These are phyloP conservation scores for Xestia ashworthii DNA, from an alignment of 2,888 invertebrate species.

Conservation along the genomic window DNA sequence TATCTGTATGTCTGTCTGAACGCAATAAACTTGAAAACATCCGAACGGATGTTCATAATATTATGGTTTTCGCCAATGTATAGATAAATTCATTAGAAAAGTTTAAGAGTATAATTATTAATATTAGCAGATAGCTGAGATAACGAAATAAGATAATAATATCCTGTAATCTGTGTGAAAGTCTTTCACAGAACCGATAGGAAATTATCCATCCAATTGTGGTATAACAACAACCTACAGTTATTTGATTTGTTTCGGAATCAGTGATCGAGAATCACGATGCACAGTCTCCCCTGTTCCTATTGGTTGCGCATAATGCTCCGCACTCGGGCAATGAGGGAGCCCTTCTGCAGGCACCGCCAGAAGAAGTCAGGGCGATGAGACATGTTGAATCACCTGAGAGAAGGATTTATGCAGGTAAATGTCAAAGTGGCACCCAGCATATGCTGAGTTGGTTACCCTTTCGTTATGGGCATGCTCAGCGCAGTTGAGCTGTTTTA, in stretches of 20 bases:
- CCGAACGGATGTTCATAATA: neutral
- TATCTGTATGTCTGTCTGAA: neutral
- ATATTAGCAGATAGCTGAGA: neutral
- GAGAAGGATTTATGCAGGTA: conserved; percentile 94
- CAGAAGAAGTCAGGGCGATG: conserved; percentile 92
- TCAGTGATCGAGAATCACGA: conserved; percentile 91
- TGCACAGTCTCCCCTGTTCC: conserved; percentile 92
- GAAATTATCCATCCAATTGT: neutral
- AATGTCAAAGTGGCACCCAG: conserved; percentile 50
- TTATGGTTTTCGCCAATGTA: neutral
- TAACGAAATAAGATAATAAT: neutral
- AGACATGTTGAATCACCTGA: conserved; percentile 92
- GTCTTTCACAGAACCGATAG: neutral
- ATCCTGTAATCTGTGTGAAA: neutral
- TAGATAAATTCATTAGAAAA: too few species aligned
- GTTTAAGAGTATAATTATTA: neutral
- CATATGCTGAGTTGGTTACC: too few species aligned
- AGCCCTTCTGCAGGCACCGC: conserved; percentile 93
- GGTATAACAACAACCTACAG: too few species aligned
- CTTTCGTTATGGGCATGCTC: too few species aligned
- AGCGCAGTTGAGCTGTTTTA: too few species aligned
- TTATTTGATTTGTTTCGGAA: conserved; percentile 55
- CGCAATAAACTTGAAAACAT: neutral
- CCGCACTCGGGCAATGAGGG: conserved; percentile 94
- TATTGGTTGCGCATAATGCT: conserved; percentile 95